Base-by-base conservation (phyloP, 2,113 vertebrate species). In the Catharus minimus region DNA sequence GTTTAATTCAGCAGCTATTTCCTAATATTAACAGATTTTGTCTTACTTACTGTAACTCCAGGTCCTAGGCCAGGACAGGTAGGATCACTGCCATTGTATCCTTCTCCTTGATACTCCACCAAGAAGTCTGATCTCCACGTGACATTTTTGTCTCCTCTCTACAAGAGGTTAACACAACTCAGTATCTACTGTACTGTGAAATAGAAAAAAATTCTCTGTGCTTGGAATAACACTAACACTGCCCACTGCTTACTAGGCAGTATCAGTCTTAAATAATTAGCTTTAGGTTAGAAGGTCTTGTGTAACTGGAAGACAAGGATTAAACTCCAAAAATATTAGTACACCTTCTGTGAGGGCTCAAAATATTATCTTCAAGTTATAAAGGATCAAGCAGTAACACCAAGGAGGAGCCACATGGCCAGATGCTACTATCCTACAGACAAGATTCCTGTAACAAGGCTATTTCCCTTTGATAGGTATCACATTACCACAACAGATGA, bases 31-130 rank as follows among this genome's bases (percentile, higher is more conserved):
- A 58, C 15, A 69, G 43, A 38, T 73, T 7, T 55, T 44, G 44
- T 36, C 32, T 30, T 90, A 88, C 98, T 94, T 98, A 99, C 99
- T 41, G 98, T 98, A 27, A 99, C 99, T 62, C 99, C 99, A 3
- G 99, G 99, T 16, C 99, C 99, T 67, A 99, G 96, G 38, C 98
- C 96, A 16, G 99, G 99, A 68, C 99, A 99, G 20, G 98, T 96
- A 11, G 99, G 99, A 95, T 99, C 98, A 0, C 98, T 97, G 82
- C 98, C 95, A 10, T 98, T 98, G 36, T 95, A 97, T 14, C 99
- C 99, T 96, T 99, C 99, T 66, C 99, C 99, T 94, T 99, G 98
- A 61, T 99, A 99, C 77, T 99, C 99, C 88, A 99, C 98, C 95
- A 99, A 96, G 74, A 99, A 88, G 93, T 99, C 99, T 12, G 99